Base-by-base conservation (phyloP, 2,797 vertebrate species). In the Centropyge bicolor region DNA sequence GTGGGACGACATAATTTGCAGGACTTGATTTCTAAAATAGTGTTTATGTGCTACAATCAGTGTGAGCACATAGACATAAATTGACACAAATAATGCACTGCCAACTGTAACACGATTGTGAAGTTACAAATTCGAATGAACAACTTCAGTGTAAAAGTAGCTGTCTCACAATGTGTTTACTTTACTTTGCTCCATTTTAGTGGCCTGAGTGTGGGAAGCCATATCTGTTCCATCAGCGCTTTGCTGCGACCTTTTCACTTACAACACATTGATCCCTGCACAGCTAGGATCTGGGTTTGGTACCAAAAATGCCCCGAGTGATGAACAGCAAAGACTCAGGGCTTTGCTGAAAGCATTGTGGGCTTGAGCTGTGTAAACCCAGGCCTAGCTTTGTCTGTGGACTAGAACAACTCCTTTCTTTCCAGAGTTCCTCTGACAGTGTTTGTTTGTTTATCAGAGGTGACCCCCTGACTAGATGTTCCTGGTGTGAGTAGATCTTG, bases 401-500 rank as follows among this genome's bases (percentile, higher is more conserved):
- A 24, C 40, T 14, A 17, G 45, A 22, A 31, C 57, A 65, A 43
- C 41, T 51, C 56, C 43, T 38, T 20, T 36, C 31, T 36, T 62
- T 62, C 67, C 64, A 3, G 62, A 66, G 38, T 40, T 66, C 48
- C 52, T 54, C 51, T 12, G 27, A 55, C 3, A 2, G 22, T 27
- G 48, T 64, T 54, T 63, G 46, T 45, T 55, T 11, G 0, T 64
- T 76, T 63, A 64, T 59, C 56, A 5, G 22, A 52, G 41, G 48
- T 43, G 2, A 38, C 45, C 51, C 46, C 57, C 9, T 48, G 16
- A 62, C 75, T 43, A 35, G 61, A 74, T 80, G 66, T 49, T 88
- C 67, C 67, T 51, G 5, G 40, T 70, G 70, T 46, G 45, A 69
- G 61, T 19, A 40, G 41, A 46, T 64, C 48, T 67, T 77, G 60